Base-by-base conservation (phyloP, 2,888 invertebrate genomes). In the Pristionchus arcanus region DNA sequence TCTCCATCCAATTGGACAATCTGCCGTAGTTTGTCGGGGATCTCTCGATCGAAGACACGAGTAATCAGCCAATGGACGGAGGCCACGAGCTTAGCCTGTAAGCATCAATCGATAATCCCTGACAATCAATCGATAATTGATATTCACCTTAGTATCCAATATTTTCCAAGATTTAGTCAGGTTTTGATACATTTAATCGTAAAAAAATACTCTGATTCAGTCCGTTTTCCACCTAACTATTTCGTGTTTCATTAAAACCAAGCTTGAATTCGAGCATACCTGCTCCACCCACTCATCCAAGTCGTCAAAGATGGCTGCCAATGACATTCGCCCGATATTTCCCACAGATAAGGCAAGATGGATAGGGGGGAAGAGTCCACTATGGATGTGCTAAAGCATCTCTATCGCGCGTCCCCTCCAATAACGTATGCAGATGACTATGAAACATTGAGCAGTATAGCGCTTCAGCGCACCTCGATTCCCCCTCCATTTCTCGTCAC, bases 41-140 rank as follows among this genome's bases (percentile, higher is more conserved):
- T 91, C 86, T 94, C 93, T 83, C 91, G 91, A 37, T 91, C 90
- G 90, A 93, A 95, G 85, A 95, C 94, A 83, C 94, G 92, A 71
- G 93, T 91, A 83, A 95, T 94, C 81, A 95, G 91, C 95, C 95
- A 95, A 90, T 91, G 92, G 68, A 95, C 91, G 49, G 95, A 95
- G 9, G 95, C 94, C 25, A 91, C 93, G 77, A 94, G 90, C 91
- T 95, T 95, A 86, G 94, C 94, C 95, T 95, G 89, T n/a, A n/a
- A 59, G 19, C 4, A 25, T 59, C 59, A 25, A n/a, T 42, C n/a
- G 42, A 28, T 42, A 84, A 84, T 53, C n/a, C n/a, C n/a, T 21
- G 59, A 59, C 4, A 21, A 25, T 59, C 59, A 25, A n/a, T 42
- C n/a, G 42, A 28, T 42, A 84, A 84, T 53, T 11, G n/a, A 25